A percentile compares a stretch with the other conserved stretches of the same genome.
These are phyloP conservation scores for Sebastes flavidus DNA, from an alignment of 2,797 vertebrate genomes.

Conservation along the genomic window DNA sequence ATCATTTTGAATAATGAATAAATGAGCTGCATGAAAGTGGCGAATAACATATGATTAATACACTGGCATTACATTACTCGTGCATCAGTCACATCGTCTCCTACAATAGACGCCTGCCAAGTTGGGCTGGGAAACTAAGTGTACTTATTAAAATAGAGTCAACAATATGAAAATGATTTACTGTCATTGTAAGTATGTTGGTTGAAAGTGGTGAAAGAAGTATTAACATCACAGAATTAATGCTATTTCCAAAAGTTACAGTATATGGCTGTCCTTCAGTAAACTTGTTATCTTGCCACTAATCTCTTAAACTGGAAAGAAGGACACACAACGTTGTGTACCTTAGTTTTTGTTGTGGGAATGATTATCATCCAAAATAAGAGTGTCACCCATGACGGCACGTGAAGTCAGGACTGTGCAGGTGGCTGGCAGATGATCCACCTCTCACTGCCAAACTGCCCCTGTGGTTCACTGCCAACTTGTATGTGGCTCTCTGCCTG, in stretches of 20 bases:
- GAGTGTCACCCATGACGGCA: not conserved
- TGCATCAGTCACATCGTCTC: not conserved
- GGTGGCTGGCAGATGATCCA: conserved; percentile 3
- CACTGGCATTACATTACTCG: not conserved
- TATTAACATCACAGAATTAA: not conserved
- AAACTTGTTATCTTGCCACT: not conserved
- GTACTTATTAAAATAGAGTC: not conserved
- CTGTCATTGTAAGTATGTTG: not conserved
- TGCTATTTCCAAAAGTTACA: not conserved
- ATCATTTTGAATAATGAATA: conserved; percentile 10
- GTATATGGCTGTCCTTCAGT: not conserved
- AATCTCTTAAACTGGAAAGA: not conserved
- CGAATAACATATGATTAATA: not conserved
- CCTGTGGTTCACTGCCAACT: conserved; percentile 13
- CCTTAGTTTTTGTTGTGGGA: not conserved
- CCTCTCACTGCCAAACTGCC: conserved; percentile 14
- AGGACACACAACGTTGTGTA: not conserved
- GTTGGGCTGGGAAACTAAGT: not conserved
- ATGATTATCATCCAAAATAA: not conserved
- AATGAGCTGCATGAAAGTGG: conserved; percentile 2
- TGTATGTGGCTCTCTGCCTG: conserved; percentile 35
- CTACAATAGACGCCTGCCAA: not conserved
- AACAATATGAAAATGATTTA: not conserved
- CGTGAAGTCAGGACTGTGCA: not conserved
- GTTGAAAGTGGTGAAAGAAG: not conserved